These are phyloP conservation scores for Corythornis madagascariensis DNA, from an alignment of 2,113 vertebrate species.

Conservation along the genomic window DNA sequence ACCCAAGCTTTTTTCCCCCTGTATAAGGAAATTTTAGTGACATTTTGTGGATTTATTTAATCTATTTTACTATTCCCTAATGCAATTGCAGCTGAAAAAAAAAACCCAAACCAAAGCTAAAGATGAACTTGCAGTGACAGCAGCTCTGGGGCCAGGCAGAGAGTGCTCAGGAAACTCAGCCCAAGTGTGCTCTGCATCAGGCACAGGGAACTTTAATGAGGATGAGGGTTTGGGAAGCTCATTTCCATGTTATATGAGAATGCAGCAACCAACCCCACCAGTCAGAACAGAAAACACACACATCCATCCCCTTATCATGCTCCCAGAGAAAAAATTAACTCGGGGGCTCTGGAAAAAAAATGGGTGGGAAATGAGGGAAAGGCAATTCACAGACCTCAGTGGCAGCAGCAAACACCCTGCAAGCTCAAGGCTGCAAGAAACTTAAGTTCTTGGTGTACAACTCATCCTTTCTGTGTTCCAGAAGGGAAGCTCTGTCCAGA, in stretches of 20 bases:
- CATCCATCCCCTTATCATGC: not conserved
- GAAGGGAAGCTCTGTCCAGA: not conserved
- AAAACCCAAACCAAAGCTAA: not conserved
- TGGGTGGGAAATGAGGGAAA: not conserved
- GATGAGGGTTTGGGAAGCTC: not conserved
- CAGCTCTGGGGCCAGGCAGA: not conserved
- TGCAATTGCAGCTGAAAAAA: not conserved
- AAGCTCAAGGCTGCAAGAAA: not conserved
- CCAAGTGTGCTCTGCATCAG: not conserved
- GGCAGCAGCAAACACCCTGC: not conserved
- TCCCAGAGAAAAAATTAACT: too few relatives aligned
- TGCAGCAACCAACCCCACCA: not conserved
- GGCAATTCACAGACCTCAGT: not conserved
- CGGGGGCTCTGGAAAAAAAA: not conserved
- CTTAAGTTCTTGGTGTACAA: not conserved
- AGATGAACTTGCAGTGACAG: not conserved
- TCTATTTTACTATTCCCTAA: not conserved
- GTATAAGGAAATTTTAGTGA: not conserved
- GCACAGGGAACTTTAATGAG: fast-evolving
- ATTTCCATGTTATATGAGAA: not conserved
- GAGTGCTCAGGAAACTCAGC: not conserved
- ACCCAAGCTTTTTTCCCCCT: too few relatives aligned
- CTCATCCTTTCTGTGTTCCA: not conserved
- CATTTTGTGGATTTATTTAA: not conserved
- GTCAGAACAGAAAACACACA: not conserved